Evolutionary conservation across 2,113 vertebrate species (phyloP).

Genomic region (Natator depressus): DNA sequence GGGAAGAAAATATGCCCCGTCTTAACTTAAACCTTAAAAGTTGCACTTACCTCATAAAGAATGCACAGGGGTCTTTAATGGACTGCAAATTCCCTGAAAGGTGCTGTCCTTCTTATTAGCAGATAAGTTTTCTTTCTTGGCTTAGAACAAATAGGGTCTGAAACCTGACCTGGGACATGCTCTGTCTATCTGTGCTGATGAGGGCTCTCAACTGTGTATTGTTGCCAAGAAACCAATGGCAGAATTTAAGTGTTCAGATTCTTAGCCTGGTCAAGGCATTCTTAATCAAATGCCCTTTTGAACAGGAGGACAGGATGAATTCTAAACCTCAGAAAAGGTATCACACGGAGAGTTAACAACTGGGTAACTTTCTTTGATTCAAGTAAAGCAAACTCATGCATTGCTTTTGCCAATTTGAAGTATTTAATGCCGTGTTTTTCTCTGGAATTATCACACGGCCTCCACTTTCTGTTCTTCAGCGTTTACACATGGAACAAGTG

Average conservation of each 20-base stretch:
- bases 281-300: conserved; percentile 63
- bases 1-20: neutral
- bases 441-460: neutral
- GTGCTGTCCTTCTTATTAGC: neutral
- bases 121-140: conserved; percentile 12
- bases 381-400: neutral
- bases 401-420: neutral
- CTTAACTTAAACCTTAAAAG: neutral
- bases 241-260: conserved; percentile 43
- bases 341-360: rapidly evolving
- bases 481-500: neutral
- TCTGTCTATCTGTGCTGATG: conserved; percentile 1
- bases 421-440: neutral
- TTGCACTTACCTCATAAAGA: conserved; percentile 23
- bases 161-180: conserved; percentile 14
- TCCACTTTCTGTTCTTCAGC: rapidly evolving
- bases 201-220: conserved; percentile 24
- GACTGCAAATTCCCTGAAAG: neutral
- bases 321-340: neutral
- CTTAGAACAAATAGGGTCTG: neutral
- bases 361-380: neutral
- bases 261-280: conserved; percentile 55
- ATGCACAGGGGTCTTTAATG: neutral
- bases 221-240: conserved; percentile 65
- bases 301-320: neutral